Evolutionary conservation across 2,888 invertebrate genomes (phyloP).

Genomic region (Papilio protenor): DNA sequence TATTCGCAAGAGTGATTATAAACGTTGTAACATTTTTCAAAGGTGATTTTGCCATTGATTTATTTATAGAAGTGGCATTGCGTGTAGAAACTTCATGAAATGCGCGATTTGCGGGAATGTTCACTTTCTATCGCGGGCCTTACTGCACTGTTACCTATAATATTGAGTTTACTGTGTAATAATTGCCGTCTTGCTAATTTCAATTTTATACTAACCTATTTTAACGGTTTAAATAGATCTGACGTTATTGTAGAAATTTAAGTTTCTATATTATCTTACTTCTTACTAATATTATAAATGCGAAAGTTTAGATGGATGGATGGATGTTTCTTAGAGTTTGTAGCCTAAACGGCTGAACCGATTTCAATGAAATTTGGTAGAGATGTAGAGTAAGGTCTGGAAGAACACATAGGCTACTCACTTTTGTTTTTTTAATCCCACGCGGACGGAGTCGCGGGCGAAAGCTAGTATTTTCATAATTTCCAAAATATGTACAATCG

Average conservation of each 20-base stretch:
- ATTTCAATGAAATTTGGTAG: no score
- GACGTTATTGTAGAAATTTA: neutral
- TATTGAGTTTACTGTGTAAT: constrained; percentile 1
- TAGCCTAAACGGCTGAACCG: no score
- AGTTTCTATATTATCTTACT: no score
- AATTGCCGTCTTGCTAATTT: constrained; percentile 1
- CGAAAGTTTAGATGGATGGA: no score
- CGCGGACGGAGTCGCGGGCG: no score
- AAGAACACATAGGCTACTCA: no score
- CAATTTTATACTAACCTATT: neutral
- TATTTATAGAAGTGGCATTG: constrained; percentile 36
- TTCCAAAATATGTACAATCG: neutral
- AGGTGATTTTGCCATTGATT: constrained; percentile 26
- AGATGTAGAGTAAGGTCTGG: no score
- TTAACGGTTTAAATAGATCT: neutral
- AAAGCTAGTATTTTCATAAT: no score
- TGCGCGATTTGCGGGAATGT: constrained; percentile 29
- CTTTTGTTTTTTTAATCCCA: no score
- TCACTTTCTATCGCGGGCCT: constrained; percentile 30
- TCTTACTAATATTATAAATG: no score
- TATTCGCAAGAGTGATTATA: neutral
- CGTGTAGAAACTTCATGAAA: constrained; percentile 35
- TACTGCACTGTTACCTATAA: constrained; percentile 25
- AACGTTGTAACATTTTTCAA: neutral
- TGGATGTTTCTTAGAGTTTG: no score